Evolutionary conservation across 1,140 invertebrate species (phyloP), one percentile per base, ranked within the genome.

Genomic region (Pantala flavescens): DNA sequence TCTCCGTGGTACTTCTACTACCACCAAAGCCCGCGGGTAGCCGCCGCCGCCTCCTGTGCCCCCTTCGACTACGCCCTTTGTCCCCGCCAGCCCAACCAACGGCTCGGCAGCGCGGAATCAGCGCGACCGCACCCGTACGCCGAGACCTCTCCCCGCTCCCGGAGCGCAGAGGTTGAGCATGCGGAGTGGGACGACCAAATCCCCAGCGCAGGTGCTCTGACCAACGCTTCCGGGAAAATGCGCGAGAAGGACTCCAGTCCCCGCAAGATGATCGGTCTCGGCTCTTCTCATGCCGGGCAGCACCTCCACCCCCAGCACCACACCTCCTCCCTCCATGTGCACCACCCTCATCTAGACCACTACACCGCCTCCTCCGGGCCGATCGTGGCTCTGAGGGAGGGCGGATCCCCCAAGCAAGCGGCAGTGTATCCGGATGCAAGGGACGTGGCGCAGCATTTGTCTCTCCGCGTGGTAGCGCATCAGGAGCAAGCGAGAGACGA

Each of bases 221-320:
- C 23, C 42, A 19, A 43, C 55, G 21, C 71, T 78, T 19, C 76
- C 76, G 71, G 14, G 71, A 72, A 42, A 80, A 91, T 92, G 90
- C 88, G 91, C 83, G 90, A 92, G 83, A 92, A 92, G 83, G 90
- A 92, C 83, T 90, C 90, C 76, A 90, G 88, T 79, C 90, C 90
- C 76, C 85, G 90, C 80, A 91, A 91, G 83, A 91, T 91, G 90
- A 72, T 75, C 73, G 74, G 70, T 43, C 86, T 87, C 81, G 87
- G 87, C 80, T 36, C 21, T 70, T 43, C n/a, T 28, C 73, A 75
- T 12, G 49, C 24, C 42, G 23, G 36, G 19, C 49, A 28, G 24
- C 71, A 63, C 49, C 49, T 19, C 49, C 49, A 63, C 49, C 49
- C 3, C 49, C 49, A 3, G 16, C 49, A 63, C 49, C 28, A 36